Evolutionary conservation across 2,888 invertebrate genomes (phyloP), one percentile per base, ranked within the genome.

Genomic region (Heliconius aoede): DNA sequence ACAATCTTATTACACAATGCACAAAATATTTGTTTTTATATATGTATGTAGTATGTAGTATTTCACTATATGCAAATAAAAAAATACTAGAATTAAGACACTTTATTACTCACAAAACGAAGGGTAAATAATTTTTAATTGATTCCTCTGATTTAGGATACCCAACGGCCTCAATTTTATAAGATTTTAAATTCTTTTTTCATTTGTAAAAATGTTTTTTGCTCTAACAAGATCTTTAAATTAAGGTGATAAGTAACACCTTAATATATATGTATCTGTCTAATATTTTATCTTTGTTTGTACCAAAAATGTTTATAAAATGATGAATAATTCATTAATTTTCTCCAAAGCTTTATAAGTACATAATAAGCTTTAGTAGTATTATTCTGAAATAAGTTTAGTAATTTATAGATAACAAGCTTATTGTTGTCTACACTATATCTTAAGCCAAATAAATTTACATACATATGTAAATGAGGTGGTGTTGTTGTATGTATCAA

Each of bases 381-480:
- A 60, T 60, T 26, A 60, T 60, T 60, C 5, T 15, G 1, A 60
- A 28, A 15, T 58, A 60, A 60, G 60, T 60, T 15, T 15, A 60
- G 18, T 28, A 60, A 3, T 60, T 60, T 60, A 60, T 26, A 26
- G 24, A 13, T 60, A 60, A 15, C 24, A 24, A 26, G 18, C 1
- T 60, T 26, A 60, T 26, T 60, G 26, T 60, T 28, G 1, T 60
- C 26, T 60, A 60, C n/a, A 11, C 8, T 21, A 13, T 13, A 36
- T 36, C 11, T n/a, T n/a, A 32, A 64, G 24, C 8, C 65, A 65
- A 65, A 65, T 65, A 40, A 65, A 65, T 36, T 64, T n/a, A 24
- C n/a, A n/a, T 40, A 24, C 4, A 36, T 36, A 36, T n/a, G n/a
- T n/a, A 11, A 4, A 40, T 65, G 24, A 24, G 24, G 21, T 36